Percentiles rank a stretch among this genome's conserved stretches.
Evolutionary conservation across 2,113 vertebrate species (phyloP).

Genomic region (Talpa occidentalis): DNA sequence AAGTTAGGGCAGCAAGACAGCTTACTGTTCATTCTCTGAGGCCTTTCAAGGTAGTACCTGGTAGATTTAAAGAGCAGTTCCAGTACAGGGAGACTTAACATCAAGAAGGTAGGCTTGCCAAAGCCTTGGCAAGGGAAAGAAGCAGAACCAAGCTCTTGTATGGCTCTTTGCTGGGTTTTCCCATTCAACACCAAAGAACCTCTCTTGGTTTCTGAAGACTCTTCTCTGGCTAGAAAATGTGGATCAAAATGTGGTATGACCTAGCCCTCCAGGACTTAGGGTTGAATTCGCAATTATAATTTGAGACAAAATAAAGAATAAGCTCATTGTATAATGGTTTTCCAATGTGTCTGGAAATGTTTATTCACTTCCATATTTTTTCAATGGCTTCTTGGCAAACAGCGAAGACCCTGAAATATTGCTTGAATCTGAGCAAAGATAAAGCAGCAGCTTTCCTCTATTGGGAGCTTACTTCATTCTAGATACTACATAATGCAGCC

Average conservation of each 20-base stretch:
- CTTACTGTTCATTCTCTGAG: conserved; percentile 4
- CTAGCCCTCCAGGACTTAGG: not conserved
- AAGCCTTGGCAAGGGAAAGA: not conserved
- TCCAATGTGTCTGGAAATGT: not conserved
- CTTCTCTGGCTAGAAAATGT: not conserved
- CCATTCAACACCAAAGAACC: not conserved
- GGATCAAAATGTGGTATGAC: not conserved
- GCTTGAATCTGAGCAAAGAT: not conserved
- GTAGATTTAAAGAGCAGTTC: not conserved
- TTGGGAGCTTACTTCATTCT: not conserved
- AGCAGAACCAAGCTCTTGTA: not conserved
- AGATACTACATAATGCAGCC: accelerated
- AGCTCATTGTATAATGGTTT: not conserved
- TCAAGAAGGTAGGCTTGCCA: not conserved
- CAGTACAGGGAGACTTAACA: not conserved
- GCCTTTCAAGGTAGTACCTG: not conserved
- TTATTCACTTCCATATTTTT: not conserved
- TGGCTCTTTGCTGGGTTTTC: not conserved
- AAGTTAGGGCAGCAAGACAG: not conserved
- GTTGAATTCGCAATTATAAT: not conserved
- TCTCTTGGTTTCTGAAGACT: not conserved
- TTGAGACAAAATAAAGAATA: not conserved
- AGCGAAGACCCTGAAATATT: not conserved
- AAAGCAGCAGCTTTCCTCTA: not conserved
- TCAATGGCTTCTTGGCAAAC: not conserved